Base-by-base conservation (phyloP, 2,113 vertebrate genomes). In the Falco punctatus region DNA sequence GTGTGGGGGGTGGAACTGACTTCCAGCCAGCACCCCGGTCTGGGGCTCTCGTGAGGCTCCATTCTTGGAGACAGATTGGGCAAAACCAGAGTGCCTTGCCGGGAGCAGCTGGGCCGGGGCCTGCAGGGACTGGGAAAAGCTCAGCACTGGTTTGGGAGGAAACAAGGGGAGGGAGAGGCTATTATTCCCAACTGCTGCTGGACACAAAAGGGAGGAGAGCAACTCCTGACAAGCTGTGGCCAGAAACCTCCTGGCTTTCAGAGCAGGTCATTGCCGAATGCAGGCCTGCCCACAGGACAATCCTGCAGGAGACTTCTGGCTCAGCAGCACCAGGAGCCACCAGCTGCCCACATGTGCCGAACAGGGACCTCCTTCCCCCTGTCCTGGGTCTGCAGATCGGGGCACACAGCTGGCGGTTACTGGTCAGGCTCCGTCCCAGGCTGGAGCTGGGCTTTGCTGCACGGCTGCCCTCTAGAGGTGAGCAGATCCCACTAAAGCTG, bases 141-240 rank as follows among this genome's bases (percentile, higher is more conserved):
- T 79, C 86, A 8, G 64, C 9, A 4, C 86, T 44, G 86, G 10
- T 27, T 1, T 64, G 21, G 66, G 64, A 30, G 42, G 64, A 46
- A 65, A 22, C 5, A 7, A 10, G 54, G 28, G 15, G 12, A 70
- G 26, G 35, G 62, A 23, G 70, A 32, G 38, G 42, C 83, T 30
- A 0, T 2, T 8, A 10, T 13, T 17, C 24, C 2, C 0, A 7
- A n/a, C 55, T 20, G 70, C 74, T n/a, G 30, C 4, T 27, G 30
- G 75, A n/a, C 72, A 69, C n/a, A 12, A 14, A 35, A 33, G 5
- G 21, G 30, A 66, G 71, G 52, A 77, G 52, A 33, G 32, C 46
- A n/a, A 24, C 15, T 72, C 33, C 33, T 42, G 35, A 35, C 1
- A 22, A 49, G 79, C 58, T 2, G 1, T 0, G 32, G 55, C 52